Conservation (phyloP, 1,140 invertebrate genomes). For the Ganaspis sp. region DNA sequence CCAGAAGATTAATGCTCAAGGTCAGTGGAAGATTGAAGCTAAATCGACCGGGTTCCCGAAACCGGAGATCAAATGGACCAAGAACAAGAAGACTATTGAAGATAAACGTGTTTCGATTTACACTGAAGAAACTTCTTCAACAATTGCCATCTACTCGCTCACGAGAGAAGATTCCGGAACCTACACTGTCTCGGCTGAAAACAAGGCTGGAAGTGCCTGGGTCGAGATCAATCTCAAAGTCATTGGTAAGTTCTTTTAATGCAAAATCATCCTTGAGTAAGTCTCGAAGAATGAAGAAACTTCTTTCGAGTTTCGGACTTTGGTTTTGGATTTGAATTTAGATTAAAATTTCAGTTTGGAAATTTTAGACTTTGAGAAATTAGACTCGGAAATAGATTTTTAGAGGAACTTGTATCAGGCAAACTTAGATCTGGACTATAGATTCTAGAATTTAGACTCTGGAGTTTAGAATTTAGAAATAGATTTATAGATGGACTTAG, state of each 20-base stretch:
- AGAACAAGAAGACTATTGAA: slow-evolving; percentile 78
- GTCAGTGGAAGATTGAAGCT: slow-evolving; percentile 80
- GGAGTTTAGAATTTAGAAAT: no score
- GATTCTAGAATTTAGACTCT: no score
- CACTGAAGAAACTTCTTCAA: slow-evolving; percentile 78
- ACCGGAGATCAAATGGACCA: slow-evolving; percentile 82
- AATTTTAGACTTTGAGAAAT: no score
- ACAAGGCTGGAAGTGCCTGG: slow-evolving; percentile 82
- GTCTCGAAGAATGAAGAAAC: background rate
- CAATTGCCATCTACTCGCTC: slow-evolving; percentile 80
- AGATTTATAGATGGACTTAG: no score
- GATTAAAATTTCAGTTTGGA: no score
- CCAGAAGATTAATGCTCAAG: slow-evolving; percentile 80
- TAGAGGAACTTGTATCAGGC: no score
- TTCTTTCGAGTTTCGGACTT: background rate
- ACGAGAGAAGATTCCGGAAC: slow-evolving; percentile 80
- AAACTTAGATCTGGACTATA: no score
- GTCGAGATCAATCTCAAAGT: slow-evolving; percentile 86
- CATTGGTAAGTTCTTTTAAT: slow-evolving; percentile 80
- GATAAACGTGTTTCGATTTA: slow-evolving; percentile 77
- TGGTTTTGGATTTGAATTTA: background rate
- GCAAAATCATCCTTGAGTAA: no score
- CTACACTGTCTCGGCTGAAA: slow-evolving; percentile 82
- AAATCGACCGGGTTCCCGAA: slow-evolving; percentile 81
- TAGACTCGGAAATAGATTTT: no score